Evolutionary conservation across 2,888 invertebrate species (phyloP).

Genomic region (Volucella inflata): DNA sequence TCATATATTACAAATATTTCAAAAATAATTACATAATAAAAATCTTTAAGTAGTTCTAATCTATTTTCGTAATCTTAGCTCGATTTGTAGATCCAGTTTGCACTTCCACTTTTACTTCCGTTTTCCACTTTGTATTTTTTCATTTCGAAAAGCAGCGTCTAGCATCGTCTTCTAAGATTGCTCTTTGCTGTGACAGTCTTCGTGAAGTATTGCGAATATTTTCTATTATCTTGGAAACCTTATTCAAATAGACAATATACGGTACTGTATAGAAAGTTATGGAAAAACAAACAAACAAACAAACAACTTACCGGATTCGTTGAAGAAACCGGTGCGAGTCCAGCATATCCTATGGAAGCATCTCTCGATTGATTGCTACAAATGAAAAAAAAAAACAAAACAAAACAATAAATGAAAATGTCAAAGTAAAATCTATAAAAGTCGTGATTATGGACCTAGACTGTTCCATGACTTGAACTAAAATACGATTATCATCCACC

Average conservation of each 20-base stretch:
- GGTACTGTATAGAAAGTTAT: background rate
- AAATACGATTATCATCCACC: slow-evolving; percentile 75
- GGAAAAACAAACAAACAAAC: too few relatives aligned
- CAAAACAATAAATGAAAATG: too few relatives aligned
- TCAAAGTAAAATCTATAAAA: background rate
- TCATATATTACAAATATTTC: slow-evolving; percentile 53
- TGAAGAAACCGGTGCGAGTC: background rate
- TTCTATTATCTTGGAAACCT: slow-evolving; percentile 63
- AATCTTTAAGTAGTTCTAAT: slow-evolving; percentile 41
- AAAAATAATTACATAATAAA: slow-evolving; percentile 46
- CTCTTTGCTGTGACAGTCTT: slow-evolving; percentile 40
- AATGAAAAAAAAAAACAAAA: background rate
- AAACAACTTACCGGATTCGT: slow-evolving; percentile 43
- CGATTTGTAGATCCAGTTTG: background rate
- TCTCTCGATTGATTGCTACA: slow-evolving; percentile 31
- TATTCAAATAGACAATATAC: background rate
- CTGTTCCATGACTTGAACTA: slow-evolving; percentile 77
- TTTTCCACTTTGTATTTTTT: background rate
- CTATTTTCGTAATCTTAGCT: slow-evolving; percentile 39
- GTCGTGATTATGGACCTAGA: background rate
- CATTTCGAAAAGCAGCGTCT: slow-evolving; percentile 5
- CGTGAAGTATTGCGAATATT: slow-evolving; percentile 50
- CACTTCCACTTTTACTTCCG: background rate
- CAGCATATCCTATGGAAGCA: slow-evolving; percentile 18
- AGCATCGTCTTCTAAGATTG: slow-evolving; percentile 50